Percentiles rank a stretch among this genome's conserved stretches.
phyloP scores from a whole-genome alignment of 2,113 vertebrate species.

The Oncorhynchus nerka region DNA sequence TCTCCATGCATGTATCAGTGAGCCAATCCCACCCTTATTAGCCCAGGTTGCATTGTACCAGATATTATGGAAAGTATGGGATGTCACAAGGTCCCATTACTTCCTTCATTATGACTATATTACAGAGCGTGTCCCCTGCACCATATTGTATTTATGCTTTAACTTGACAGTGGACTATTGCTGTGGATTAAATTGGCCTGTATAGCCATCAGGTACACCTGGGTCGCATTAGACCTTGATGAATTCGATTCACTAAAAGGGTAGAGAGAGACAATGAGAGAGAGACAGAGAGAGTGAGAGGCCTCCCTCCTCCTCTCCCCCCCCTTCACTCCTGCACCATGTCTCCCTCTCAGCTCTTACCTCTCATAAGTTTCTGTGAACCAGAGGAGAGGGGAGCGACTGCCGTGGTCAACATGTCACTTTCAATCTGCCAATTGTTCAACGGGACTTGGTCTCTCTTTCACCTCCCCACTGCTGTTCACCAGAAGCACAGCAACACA shows the following conservation, averaged over 20 bases:
- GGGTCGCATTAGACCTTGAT: neutral
- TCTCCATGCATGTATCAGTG: neutral
- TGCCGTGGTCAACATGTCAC: neutral
- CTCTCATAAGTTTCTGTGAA: neutral
- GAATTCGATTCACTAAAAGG: neutral
- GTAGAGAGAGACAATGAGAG: too few relatives aligned
- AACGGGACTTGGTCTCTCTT: neutral
- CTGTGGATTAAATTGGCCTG: neutral
- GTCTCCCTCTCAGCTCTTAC: neutral
- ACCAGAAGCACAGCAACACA: neutral
- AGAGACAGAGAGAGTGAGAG: too few relatives aligned
- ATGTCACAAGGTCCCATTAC: neutral
- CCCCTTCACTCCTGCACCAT: neutral
- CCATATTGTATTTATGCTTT: neutral
- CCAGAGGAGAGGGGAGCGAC: neutral
- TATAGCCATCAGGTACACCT: neutral
- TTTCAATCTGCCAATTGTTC: neutral
- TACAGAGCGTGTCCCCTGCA: neutral
- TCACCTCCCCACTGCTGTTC: neutral
- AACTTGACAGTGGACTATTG: slow-evolving; percentile 9
- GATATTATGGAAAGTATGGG: slow-evolving; percentile 2
- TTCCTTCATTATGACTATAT: neutral
- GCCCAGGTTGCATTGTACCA: neutral
- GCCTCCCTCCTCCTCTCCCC: too few relatives aligned
- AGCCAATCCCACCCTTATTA: slow-evolving; percentile 23